Conservation (phyloP, 2,797 vertebrate species). For the Channallabes apus region DNA sequence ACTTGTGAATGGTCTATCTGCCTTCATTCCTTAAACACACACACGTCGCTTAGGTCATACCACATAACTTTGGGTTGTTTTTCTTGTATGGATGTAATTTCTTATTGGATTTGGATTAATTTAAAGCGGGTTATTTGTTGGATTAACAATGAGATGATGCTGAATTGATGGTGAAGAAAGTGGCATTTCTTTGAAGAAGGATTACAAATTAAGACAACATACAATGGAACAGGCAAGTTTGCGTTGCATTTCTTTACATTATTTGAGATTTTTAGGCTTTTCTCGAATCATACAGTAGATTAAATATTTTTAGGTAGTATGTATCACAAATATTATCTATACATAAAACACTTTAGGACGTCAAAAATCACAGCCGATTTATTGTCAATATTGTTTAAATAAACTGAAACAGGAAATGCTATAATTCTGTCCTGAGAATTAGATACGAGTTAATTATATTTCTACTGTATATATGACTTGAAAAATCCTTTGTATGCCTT, state of each 20-base stretch:
- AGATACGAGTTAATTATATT: no score
- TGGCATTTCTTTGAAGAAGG: constrained; percentile 9
- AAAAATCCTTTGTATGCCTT: background rate
- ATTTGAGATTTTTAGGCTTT: background rate
- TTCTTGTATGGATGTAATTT: background rate
- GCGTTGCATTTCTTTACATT: background rate
- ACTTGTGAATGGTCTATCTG: constrained; percentile 45
- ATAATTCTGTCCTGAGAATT: background rate
- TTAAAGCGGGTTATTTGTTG: background rate
- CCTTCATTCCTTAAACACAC: constrained; percentile 1
- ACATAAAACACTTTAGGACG: constrained; percentile 11
- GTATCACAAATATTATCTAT: background rate
- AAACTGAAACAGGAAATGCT: background rate
- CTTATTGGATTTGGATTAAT: constrained; percentile 1
- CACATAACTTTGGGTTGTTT: constrained; percentile 9
- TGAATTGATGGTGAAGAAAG: background rate
- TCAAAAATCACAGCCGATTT: background rate
- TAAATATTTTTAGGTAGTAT: background rate
- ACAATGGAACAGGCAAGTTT: constrained; percentile 48
- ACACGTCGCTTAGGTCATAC: background rate
- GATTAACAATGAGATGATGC: constrained; percentile 20
- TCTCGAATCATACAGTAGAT: background rate
- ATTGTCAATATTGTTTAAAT: background rate
- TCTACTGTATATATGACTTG: no score
- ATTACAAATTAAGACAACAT: background rate